A percentile compares a stretch with the other conserved stretches of the same genome.
phyloP scores from a whole-genome alignment of 2,797 vertebrate genomes.

The Aeoliscus strigatus region DNA sequence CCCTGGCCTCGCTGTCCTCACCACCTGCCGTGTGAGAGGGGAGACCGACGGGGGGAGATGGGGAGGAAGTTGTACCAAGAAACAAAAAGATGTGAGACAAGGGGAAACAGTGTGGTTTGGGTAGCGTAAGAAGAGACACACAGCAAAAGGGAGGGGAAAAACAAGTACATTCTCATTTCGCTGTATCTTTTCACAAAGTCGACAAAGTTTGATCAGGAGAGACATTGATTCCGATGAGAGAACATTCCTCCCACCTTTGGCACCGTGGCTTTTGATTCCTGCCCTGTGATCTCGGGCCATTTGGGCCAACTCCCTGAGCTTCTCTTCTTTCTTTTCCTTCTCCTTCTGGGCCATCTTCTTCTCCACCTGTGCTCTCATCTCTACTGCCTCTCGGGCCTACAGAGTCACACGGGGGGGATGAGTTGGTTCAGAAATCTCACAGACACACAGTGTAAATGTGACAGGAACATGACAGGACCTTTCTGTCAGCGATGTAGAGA shows the following conservation, averaged over 20 bases:
- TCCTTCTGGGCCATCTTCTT: constrained; percentile 99
- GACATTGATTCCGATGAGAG: too few relatives aligned
- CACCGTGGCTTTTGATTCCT: constrained; percentile 97
- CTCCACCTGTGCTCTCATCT: constrained; percentile 99
- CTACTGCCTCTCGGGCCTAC: constrained; percentile 95
- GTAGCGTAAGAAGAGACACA: too few relatives aligned
- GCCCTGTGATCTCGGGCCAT: constrained; percentile 93
- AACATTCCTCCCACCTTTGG: constrained; percentile 81
- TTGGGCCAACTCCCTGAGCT: constrained; percentile 92
- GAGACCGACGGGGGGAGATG: constrained; percentile 1
- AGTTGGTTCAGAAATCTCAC: background rate
- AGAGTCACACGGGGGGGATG: background rate
- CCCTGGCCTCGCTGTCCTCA: constrained; percentile 89
- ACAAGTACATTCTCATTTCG: too few relatives aligned
- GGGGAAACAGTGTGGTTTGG: constrained; percentile 5
- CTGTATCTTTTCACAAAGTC: too few relatives aligned
- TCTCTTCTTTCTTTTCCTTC: constrained; percentile 98
- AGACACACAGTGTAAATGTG: background rate
- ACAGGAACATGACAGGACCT: constrained; percentile 69
- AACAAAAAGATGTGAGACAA: constrained; percentile 3
- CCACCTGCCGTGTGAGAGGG: constrained; percentile 60
- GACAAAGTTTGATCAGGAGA: too few relatives aligned
- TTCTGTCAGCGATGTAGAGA: constrained; percentile 95
- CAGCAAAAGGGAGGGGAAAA: too few relatives aligned
- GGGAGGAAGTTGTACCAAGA: constrained; percentile 1